A percentile compares a stretch with the other conserved stretches of the same genome.
These are phyloP conservation scores for Andricus curvator DNA, from an alignment of 2,888 invertebrate genomes.

Conservation along the genomic window DNA sequence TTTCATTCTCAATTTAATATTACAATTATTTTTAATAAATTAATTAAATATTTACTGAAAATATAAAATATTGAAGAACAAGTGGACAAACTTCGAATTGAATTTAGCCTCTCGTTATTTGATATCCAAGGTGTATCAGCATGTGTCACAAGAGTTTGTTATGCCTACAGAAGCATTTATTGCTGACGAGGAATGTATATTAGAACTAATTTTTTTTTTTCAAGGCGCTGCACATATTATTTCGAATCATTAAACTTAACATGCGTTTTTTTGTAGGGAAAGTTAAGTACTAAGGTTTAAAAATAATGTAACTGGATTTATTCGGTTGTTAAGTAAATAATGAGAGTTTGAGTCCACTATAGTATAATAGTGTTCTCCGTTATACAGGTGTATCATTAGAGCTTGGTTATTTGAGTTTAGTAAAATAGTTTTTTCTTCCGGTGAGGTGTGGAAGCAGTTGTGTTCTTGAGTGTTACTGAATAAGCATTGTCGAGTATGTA, in stretches of 20 bases:
- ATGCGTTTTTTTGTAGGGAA: background rate
- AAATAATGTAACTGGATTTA: background rate
- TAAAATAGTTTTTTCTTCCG: constrained; percentile 3
- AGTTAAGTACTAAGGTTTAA: background rate
- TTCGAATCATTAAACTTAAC: background rate
- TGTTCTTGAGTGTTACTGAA: background rate
- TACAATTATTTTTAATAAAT: too few species aligned
- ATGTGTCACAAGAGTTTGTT: background rate
- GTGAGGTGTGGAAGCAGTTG: background rate
- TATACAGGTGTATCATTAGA: constrained; percentile 12
- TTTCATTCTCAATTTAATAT: background rate
- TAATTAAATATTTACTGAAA: too few species aligned
- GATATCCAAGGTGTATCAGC: background rate
- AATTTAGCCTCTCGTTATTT: background rate
- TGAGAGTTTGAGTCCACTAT: background rate
- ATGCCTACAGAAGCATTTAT: constrained; percentile 2
- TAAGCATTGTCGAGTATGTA: constrained; percentile 17
- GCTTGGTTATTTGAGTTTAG: background rate
- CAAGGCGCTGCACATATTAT: background rate
- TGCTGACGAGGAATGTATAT: background rate
- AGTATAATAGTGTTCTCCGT: background rate
- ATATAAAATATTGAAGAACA: background rate
- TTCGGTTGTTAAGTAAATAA: background rate
- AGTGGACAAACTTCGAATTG: background rate
- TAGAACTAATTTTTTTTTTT: background rate